Conservation (phyloP, 2,888 invertebrate genomes). For the Pherbina coryleti region DNA sequence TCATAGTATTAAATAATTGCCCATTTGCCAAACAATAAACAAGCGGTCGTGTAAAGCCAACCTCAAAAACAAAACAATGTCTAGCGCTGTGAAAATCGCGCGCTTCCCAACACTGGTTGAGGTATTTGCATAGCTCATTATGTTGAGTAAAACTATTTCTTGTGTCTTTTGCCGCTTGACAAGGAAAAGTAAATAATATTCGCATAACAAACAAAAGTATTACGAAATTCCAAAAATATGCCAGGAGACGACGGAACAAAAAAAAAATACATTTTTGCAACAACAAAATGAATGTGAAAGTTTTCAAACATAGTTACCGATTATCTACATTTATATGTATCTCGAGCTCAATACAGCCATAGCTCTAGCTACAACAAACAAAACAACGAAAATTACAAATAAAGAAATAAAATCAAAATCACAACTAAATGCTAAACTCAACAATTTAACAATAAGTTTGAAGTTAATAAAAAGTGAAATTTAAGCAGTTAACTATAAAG, state of each 20-base stretch:
- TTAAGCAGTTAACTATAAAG: background rate
- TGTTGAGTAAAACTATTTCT: too few species aligned
- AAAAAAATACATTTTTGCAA: background rate
- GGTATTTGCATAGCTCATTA: too few species aligned
- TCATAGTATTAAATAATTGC: too few species aligned
- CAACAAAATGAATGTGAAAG: constrained; percentile 14
- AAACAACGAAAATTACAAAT: constrained; percentile 1
- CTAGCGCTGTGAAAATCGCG: too few species aligned
- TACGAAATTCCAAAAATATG: background rate
- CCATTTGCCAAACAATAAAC: too few species aligned
- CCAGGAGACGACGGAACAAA: too few species aligned
- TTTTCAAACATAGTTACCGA: background rate
- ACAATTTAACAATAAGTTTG: background rate
- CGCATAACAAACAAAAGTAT: background rate
- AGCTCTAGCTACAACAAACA: background rate
- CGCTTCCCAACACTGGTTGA: too few species aligned
- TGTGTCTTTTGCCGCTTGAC: too few species aligned
- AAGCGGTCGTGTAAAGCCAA: too few species aligned
- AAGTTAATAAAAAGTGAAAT: constrained; percentile 17
- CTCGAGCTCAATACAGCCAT: too few species aligned
- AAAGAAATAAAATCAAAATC: background rate
- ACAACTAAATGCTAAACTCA: constrained; percentile 22
- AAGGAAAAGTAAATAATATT: too few species aligned
- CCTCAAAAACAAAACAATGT: too few species aligned
- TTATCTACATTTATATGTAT: background rate